Conservation (phyloP, 2,113 vertebrate genomes). For the Trinectes maculatus region DNA sequence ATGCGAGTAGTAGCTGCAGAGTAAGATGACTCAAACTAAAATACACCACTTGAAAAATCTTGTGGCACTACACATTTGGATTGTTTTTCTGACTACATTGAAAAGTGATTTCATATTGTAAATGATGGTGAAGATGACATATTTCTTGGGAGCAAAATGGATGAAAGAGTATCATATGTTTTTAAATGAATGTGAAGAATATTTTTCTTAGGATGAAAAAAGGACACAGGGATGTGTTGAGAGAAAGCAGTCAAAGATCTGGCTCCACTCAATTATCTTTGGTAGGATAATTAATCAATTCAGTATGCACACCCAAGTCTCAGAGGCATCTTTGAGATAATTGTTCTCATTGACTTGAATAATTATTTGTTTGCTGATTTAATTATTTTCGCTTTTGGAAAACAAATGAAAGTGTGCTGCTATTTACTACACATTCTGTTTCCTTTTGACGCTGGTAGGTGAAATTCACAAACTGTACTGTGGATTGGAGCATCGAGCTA, state of each 20-base stretch:
- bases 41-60: slow-evolving; percentile 3
- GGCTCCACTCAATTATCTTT: slow-evolving; percentile 81
- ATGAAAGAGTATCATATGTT: slow-evolving; percentile 9
- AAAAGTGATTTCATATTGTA: background rate
- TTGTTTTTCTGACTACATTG: background rate
- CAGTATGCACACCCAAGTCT: slow-evolving; percentile 82
- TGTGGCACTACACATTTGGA: background rate
- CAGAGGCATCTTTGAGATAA: slow-evolving; percentile 85
- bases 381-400: slow-evolving; percentile 84
- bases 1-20: slow-evolving; percentile 8
- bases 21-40: slow-evolving; percentile 11
- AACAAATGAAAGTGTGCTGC: slow-evolving; percentile 73
- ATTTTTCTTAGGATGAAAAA: no score
- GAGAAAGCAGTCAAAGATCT: slow-evolving; percentile 71
- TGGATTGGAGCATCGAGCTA: background rate
- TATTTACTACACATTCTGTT: slow-evolving; percentile 25
- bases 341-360: slow-evolving; percentile 87
- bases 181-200: no score
- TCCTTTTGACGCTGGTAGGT: slow-evolving; percentile 19
- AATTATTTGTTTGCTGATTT: slow-evolving; percentile 88
- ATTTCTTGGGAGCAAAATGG: slow-evolving; percentile 30
- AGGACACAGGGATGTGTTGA: slow-evolving; percentile 8
- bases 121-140: background rate
- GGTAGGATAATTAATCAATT: slow-evolving; percentile 85
- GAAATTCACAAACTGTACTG: slow-evolving; percentile 12